A percentile compares a stretch with the other conserved stretches of the same genome.
Conservation (phyloP, 2,113 vertebrate genomes). For the Phoenicopterus ruber region DNA sequence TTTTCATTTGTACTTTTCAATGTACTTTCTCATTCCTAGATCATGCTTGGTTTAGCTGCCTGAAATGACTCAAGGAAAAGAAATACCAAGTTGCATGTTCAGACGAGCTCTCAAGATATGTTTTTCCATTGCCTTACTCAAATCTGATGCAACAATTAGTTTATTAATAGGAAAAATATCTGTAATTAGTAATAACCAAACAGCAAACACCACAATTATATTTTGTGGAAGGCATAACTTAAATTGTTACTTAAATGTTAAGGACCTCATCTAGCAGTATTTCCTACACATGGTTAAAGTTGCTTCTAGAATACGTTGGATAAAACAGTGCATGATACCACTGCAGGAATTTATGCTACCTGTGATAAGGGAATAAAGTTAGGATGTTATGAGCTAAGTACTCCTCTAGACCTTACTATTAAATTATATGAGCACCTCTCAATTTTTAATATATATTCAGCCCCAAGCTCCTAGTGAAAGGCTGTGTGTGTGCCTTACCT, state of each 20-base stretch:
- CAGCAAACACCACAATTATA: neutral
- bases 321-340: neutral
- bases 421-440: neutral
- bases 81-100: neutral
- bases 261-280: neutral
- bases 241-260: neutral
- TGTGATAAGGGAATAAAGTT: neutral
- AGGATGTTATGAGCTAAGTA: neutral
- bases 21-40: neutral
- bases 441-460: conserved; percentile 12
- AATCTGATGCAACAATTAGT: neutral
- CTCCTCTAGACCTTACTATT: neutral
- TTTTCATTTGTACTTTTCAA: neutral
- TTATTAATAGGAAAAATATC: neutral
- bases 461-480: neutral
- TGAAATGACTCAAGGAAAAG: neutral
- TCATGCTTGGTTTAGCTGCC: neutral
- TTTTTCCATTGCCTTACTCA: neutral
- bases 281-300: neutral
- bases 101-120: neutral
- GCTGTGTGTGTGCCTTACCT: neutral
- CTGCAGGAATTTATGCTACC: neutral
- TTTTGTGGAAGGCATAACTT: neutral
- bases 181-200: neutral
- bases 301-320: neutral